Evolutionary conservation across 1,140 invertebrate genomes (phyloP).

Genomic region (Aphidius ervi): DNA sequence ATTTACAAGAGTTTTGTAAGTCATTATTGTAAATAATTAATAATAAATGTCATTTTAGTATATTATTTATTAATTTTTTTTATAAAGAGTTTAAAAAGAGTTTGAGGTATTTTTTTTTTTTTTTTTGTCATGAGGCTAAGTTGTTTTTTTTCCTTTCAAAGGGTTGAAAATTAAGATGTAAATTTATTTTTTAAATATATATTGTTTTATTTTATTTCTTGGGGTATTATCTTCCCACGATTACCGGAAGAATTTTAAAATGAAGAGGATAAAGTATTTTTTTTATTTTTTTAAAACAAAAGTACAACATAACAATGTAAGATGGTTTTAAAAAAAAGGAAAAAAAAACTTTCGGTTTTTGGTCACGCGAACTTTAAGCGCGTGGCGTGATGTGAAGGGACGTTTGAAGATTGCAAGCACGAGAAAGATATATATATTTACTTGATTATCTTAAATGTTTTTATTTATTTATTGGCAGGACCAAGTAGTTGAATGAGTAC

Average conservation of each 20-base stretch:
- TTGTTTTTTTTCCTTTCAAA: no score
- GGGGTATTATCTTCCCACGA: constrained; percentile 2
- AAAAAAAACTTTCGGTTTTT: constrained; percentile 16
- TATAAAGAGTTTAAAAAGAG: no score
- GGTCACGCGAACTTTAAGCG: constrained; percentile 21
- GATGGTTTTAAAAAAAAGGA: neutral
- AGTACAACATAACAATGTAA: neutral
- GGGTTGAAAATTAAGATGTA: no score
- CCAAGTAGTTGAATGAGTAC: no score
- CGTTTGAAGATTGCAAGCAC: constrained; percentile 18
- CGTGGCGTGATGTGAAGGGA: constrained; percentile 20
- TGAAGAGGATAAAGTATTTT: no score
- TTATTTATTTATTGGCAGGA: neutral
- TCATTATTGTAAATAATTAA: no score
- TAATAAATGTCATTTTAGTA: no score
- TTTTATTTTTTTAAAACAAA: no score
- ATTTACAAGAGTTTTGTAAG: neutral
- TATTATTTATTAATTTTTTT: no score
- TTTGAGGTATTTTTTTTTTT: no score
- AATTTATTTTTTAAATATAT: neutral
- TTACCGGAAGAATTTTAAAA: constrained; percentile 1
- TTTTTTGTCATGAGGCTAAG: no score
- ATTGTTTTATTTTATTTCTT: neutral
- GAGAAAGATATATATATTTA: constrained; percentile 12
- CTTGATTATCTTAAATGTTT: neutral